These are phyloP conservation scores for Turritopsis rubra DNA, from an alignment of 30 jellyfish, hydroid and myxozoan species.

Conservation along the genomic window DNA sequence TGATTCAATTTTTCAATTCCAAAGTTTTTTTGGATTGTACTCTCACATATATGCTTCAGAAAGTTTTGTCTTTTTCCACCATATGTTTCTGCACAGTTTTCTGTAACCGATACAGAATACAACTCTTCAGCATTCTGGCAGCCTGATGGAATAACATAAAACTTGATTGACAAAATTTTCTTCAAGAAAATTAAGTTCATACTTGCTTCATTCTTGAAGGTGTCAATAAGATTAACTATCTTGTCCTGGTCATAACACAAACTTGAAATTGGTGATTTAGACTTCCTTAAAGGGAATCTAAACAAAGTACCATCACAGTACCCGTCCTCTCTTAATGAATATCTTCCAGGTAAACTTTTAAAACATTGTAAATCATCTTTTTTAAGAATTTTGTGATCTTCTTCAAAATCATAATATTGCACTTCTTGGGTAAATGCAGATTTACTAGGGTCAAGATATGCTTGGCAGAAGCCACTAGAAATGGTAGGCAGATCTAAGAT, in stretches of 20 bases:
- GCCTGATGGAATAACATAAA: constrained; percentile 30
- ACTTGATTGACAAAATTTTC: constrained; percentile 31
- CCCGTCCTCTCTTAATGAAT: constrained; percentile 14
- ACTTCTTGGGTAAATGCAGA: constrained; percentile 23
- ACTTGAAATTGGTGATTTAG: constrained; percentile 45
- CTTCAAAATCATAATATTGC: neutral
- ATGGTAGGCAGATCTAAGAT: constrained; percentile 51
- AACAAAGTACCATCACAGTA: constrained; percentile 52
- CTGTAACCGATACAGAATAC: constrained; percentile 18
- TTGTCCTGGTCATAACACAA: constrained; percentile 30
- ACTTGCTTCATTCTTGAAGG: constrained; percentile 52
- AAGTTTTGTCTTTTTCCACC: neutral
- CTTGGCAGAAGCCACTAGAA: constrained; percentile 33
- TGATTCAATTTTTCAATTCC: neutral
- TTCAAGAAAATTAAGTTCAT: constrained; percentile 44
- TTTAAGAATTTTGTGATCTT: neutral
- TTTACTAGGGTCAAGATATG: constrained; percentile 51
- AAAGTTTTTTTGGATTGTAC: neutral
- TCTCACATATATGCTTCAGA: neutral
- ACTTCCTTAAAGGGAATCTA: constrained; percentile 48
- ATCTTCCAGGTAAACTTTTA: neutral
- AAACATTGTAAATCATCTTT: neutral
- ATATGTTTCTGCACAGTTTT: neutral
- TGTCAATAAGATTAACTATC: constrained; percentile 26
- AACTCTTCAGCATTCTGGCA: constrained; percentile 19